Base-by-base conservation (phyloP, 2,797 vertebrate genomes). In the Gephyroberyx darwinii region DNA sequence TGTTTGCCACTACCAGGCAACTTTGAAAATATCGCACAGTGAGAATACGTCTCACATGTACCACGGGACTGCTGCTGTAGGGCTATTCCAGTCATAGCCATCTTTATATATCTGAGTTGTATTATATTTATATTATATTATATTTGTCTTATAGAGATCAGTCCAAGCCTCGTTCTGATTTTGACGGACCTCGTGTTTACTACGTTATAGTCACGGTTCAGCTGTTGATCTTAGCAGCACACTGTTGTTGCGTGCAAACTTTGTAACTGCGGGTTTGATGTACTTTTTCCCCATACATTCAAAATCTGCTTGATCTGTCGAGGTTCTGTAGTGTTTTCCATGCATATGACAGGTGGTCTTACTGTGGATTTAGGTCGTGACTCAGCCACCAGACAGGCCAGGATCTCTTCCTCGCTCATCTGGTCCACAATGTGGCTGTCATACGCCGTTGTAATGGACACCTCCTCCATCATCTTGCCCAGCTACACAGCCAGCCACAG, bases 391-490 rank as follows among this genome's bases (percentile, higher is more conserved):
- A 97, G 89, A n/a, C 89, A 94, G 72, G 95, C 94, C 85, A 98
- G 91, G 75, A 96, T 90, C 79, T 97, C 96, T 75, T 97, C 96
- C 4, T 98, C 95, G 0, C 83, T 92, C 84, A 95, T 94, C 91
- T 95, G 94, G 48, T 95, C 95, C 70, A 94, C 93, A 19, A 93
- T 83, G 2, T 95, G 90, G 76, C 94, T 92, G 58, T 98, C 91
- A 5, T 93, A 95, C 2, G 95, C 94, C 84, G 94, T 93, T 74
- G 81, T 87, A 56, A 95, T 93, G 64, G 96, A 95, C 90, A 98
- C 71, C 84, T 98, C 96, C 89, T 98, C 93, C 96, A 97, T 97
- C 96, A 97, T 98, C 74, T 80, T 95, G 69, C 51, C 77, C 58
- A 35, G 17, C 76, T 65, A 13, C 14, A 26, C 60, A 69, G 66